A percentile compares a stretch with the other conserved stretches of the same genome.
phyloP scores from a whole-genome alignment of 2,888 invertebrate genomes.

The Pristionchus arcanus region DNA sequence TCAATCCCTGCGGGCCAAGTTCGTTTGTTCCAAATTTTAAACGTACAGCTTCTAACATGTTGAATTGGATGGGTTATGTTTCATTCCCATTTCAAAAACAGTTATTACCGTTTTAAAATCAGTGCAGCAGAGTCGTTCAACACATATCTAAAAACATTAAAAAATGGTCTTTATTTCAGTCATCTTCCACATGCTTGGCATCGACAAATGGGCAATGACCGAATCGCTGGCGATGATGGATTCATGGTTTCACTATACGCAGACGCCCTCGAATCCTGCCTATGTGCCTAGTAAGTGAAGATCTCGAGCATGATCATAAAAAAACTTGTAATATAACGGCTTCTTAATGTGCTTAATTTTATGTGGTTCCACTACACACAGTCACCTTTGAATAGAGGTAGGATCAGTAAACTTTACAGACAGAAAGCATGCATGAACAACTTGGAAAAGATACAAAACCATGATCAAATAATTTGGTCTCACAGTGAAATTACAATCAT shows the following conservation, averaged over 20 bases:
- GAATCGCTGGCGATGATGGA: slow-evolving; percentile 53
- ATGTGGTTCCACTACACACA: neutral
- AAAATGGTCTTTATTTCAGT: neutral
- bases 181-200: neutral
- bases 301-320: too few species aligned
- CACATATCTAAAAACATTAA: neutral
- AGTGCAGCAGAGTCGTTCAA: too few species aligned
- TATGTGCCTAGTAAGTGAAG: slow-evolving; percentile 55
- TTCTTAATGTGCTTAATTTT: neutral
- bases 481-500: too few species aligned
- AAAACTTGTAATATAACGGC: too few species aligned
- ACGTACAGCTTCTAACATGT: too few species aligned
- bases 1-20: slow-evolving; percentile 5
- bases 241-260: slow-evolving; percentile 60
- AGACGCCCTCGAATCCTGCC: slow-evolving; percentile 62
- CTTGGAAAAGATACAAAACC: too few species aligned
- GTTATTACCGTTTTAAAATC: neutral
- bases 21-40: neutral
- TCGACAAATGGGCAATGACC: slow-evolving; percentile 28
- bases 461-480: too few species aligned
- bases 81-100: neutral
- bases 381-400: too few species aligned
- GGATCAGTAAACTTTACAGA: too few species aligned
- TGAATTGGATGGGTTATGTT: neutral
- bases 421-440: too few species aligned